phyloP scores from a whole-genome alignment of 2,888 invertebrate genomes.

The Bruchidius siliquastri region DNA sequence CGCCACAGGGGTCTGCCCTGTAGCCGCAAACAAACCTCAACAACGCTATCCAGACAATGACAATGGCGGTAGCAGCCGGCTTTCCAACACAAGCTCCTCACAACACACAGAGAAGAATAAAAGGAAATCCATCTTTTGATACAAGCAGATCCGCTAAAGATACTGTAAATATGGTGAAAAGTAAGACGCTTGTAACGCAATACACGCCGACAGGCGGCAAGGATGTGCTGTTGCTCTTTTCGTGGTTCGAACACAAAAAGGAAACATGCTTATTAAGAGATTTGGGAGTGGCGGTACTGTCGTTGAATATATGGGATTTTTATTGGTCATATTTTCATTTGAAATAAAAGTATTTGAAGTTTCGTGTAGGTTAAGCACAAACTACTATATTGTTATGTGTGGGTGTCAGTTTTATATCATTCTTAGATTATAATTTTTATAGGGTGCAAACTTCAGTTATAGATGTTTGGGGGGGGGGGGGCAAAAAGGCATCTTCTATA shows the following conservation, averaged over 20 bases:
- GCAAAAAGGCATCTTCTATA: too few relatives aligned
- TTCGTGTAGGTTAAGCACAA: too few relatives aligned
- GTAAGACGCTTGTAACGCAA: constrained; percentile 41
- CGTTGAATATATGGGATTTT: not conserved
- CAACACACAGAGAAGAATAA: not conserved
- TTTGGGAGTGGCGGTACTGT: not conserved
- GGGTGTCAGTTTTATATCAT: too few relatives aligned
- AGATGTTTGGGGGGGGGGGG: too few relatives aligned
- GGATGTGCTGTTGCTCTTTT: not conserved
- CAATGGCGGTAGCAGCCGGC: constrained; percentile 14
- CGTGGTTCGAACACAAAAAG: not conserved
- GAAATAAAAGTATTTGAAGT: too few relatives aligned
- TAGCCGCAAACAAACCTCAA: constrained; percentile 38
- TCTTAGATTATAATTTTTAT: too few relatives aligned
- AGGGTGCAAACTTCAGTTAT: too few relatives aligned
- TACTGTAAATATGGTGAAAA: constrained; percentile 43
- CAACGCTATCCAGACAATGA: constrained; percentile 11
- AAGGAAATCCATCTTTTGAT: constrained; percentile 36
- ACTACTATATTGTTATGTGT: too few relatives aligned
- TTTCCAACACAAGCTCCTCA: not conserved
- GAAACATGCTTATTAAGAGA: not conserved
- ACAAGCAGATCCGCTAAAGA: constrained; percentile 40
- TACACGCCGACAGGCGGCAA: constrained; percentile 23
- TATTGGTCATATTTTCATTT: too few relatives aligned
- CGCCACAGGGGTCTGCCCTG: constrained; percentile 34